A percentile compares a stretch with the other conserved stretches of the same genome.
Conservation (phyloP, 23 tunicate genomes). For the Oikopleura dioica region DNA sequence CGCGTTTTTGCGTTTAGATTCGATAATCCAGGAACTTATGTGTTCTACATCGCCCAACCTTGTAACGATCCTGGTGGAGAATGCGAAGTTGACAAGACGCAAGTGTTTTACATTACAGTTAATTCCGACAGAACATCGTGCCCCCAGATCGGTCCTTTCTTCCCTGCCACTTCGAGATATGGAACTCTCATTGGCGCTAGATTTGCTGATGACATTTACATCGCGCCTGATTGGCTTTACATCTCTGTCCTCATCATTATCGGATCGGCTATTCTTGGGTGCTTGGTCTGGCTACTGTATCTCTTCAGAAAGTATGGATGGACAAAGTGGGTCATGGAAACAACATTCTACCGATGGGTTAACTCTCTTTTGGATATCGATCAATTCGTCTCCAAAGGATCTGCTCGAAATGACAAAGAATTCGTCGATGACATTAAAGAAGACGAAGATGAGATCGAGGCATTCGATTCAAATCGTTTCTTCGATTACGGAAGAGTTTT, state of each 20-base stretch:
- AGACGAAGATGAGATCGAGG: neutral
- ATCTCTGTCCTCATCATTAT: conserved; percentile 42
- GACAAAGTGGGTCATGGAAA: conserved; percentile 25
- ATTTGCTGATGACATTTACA: conserved; percentile 28
- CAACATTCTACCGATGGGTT: conserved; percentile 35
- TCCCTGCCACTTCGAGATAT: conserved; percentile 49
- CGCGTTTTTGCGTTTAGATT: conserved; percentile 44
- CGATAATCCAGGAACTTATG: conserved; percentile 51
- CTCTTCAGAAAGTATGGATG: conserved; percentile 84
- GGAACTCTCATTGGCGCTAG: conserved; percentile 38
- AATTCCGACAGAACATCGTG: conserved; percentile 32
- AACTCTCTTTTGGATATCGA: conserved; percentile 39
- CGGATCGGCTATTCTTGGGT: conserved; percentile 17
- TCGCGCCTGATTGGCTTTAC: conserved; percentile 82
- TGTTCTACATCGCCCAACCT: conserved; percentile 23
- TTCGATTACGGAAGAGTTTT: neutral
- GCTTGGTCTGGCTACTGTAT: conserved; percentile 24
- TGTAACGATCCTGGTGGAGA: no score
- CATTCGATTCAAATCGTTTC: neutral
- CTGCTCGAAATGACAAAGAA: conserved; percentile 11
- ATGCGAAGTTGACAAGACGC: conserved; percentile 23
- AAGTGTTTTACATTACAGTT: conserved; percentile 55
- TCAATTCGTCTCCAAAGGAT: conserved; percentile 77
- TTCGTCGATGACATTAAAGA: neutral
- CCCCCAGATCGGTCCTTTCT: conserved; percentile 72